Evolutionary conservation across 2,888 invertebrate species (phyloP), one percentile per base, ranked within the genome.

Genomic region (Phalera bucephala): DNA sequence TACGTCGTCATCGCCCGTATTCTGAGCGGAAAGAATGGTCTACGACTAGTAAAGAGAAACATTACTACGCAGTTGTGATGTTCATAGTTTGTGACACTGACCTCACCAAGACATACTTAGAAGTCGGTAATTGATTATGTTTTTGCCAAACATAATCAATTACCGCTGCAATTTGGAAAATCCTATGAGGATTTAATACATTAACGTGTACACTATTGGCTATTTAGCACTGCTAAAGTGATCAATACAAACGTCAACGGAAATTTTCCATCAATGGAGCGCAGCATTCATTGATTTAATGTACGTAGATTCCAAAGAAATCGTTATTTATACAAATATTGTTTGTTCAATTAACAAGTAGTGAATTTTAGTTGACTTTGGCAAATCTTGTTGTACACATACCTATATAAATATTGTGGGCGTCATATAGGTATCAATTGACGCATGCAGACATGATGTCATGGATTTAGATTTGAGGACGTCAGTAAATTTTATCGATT

Each of bases 201-300:
- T 51, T 52, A 52, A 31, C 52, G 11, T 4, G 32, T 43, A n/a
- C n/a, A n/a, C n/a, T n/a, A 40, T 33, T 23, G 12, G 21, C 26
- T 20, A 25, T 25, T 52, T 40, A 35, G 22, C 34, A 13, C 12
- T 1, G 8, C 10, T 12, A 7, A 12, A 8, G 2, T 7, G 7
- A 12, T 25, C 19, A 26, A 9, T 36, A 15, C 9, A 31, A 28
- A 30, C 52, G 40, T 47, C 45, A 40, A 19, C 15, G 3, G 19
- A 39, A 53, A 43, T 6, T 40, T 57, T 58, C 47, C 48, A 36
- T 40, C 31, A 36, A 50, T 41, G 32, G 36, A 45, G 33, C 40
- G 26, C 23, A 17, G 22, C 9, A n/a, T n/a, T n/a, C n/a, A n/a
- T 14, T 19, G 14, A 45, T 42, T 45, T 39, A 45, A 25, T 25